phyloP scores from a whole-genome alignment of 2,888 invertebrate species.

The Agriopis leucophaearia region DNA sequence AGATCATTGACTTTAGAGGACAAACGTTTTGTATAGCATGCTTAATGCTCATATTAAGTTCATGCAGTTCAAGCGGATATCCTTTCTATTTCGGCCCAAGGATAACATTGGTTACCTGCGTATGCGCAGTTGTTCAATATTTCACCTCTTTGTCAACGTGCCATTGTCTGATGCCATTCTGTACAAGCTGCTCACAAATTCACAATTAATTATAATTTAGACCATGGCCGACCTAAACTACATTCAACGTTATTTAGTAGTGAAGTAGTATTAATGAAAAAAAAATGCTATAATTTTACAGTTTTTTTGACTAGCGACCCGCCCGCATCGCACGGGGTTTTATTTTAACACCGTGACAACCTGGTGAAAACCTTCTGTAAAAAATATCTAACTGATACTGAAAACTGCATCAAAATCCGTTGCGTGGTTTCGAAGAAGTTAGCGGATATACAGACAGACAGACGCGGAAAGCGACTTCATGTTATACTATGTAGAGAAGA shows the following conservation, averaged over 20 bases:
- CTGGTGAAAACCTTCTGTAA: no score
- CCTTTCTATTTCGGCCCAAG: constrained; percentile 82
- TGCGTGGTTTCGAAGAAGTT: no score
- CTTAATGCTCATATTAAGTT: constrained; percentile 50
- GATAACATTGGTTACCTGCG: constrained; percentile 73
- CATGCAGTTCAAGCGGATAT: constrained; percentile 79
- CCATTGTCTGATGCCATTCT: constrained; percentile 42
- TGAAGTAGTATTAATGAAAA: no score
- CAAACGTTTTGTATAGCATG: constrained; percentile 29
- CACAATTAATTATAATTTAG: constrained; percentile 17
- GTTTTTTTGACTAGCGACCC: no score
- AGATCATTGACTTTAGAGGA: constrained; percentile 24
- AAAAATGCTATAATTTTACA: no score
- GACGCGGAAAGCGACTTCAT: no score
- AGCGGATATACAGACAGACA: no score
- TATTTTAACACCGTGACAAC: no score
- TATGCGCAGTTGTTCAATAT: constrained; percentile 65
- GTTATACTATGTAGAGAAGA: no score
- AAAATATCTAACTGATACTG: no score
- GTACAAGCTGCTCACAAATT: not conserved
- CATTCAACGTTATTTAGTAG: not conserved
- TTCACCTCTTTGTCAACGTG: constrained; percentile 68
- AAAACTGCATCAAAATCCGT: no score
- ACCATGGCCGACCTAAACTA: not conserved
- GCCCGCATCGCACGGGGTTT: no score